A percentile compares a stretch with the other conserved stretches of the same genome.
Evolutionary conservation across 1,140 invertebrate genomes (phyloP).

Genomic region (Trichomalopsis sarcophagae): DNA sequence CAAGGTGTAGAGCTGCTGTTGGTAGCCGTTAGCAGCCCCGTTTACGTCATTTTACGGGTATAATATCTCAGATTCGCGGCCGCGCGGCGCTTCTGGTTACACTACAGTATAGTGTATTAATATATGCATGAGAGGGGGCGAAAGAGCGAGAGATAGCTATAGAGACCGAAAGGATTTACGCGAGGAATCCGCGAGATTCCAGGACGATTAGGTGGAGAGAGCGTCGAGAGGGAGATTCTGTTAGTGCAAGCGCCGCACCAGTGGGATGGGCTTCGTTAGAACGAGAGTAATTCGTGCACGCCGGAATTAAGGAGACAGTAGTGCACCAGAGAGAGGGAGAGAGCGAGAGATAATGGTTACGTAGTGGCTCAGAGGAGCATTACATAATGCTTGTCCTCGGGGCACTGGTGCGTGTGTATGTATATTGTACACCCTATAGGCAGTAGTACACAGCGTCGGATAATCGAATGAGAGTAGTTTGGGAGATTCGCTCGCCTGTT

Average conservation of each 20-base stretch:
- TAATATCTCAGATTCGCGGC: background rate
- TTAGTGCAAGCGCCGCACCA: background rate
- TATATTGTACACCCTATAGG: background rate
- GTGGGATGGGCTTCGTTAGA: background rate
- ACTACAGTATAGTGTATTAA: background rate
- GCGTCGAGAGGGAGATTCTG: background rate
- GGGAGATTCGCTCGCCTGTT: background rate
- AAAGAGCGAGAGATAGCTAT: too few relatives aligned
- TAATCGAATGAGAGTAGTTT: background rate
- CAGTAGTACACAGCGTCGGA: background rate
- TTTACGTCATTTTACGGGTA: background rate
- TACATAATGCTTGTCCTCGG: background rate
- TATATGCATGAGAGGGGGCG: background rate
- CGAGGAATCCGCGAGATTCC: background rate
- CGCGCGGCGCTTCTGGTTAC: background rate
- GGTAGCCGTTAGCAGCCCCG: background rate
- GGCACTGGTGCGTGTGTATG: background rate
- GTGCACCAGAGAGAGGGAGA: background rate
- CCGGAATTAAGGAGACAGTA: background rate
- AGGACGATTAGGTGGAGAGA: background rate
- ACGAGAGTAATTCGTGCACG: constrained; percentile 16
- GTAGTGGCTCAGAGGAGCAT: background rate
- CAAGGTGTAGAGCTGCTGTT: background rate
- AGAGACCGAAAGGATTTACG: background rate
- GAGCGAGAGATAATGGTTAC: constrained; percentile 9